Percentiles rank a stretch among this genome's conserved stretches.
These are phyloP conservation scores for Enteromius fasciolatus DNA, from an alignment of 2,797 vertebrate genomes.

Conservation along the genomic window DNA sequence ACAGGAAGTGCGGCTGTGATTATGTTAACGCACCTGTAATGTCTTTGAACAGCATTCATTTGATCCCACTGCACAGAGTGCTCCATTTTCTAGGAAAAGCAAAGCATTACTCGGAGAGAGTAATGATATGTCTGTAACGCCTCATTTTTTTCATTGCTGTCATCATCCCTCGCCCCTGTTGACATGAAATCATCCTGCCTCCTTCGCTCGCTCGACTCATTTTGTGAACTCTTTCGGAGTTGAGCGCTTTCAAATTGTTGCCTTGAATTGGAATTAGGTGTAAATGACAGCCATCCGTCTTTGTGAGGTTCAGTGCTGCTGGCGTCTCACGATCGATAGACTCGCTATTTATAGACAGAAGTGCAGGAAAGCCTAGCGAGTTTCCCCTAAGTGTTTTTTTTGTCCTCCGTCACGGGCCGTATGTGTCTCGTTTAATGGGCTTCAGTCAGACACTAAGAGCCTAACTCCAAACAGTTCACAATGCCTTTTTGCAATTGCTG, in stretches of 20 bases:
- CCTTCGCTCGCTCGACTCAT: neutral
- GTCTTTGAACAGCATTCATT: neutral
- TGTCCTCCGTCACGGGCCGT: neutral
- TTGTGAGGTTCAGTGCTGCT: neutral
- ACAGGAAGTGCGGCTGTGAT: neutral
- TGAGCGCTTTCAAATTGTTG: neutral
- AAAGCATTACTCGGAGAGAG: neutral
- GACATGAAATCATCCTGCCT: conserved; percentile 3
- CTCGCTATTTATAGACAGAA: neutral
- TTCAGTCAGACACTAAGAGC: neutral
- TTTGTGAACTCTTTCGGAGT: neutral
- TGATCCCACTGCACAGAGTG: neutral
- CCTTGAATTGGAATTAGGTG: conserved; percentile 12
- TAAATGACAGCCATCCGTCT: conserved; percentile 23
- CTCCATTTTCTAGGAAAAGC: neutral
- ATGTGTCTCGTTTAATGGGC: neutral
- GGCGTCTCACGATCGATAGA: neutral
- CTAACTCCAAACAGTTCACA: neutral
- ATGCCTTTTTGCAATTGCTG: neutral
- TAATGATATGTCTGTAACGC: neutral
- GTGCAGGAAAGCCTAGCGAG: neutral
- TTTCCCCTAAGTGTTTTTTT: neutral
- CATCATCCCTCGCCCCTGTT: neutral
- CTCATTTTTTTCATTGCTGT: conserved; percentile 17
- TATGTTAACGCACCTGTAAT: neutral